Percentiles rank a stretch among this genome's conserved stretches.
Conservation (phyloP, 1,140 invertebrate species). For the Eufriesea mexicana region DNA sequence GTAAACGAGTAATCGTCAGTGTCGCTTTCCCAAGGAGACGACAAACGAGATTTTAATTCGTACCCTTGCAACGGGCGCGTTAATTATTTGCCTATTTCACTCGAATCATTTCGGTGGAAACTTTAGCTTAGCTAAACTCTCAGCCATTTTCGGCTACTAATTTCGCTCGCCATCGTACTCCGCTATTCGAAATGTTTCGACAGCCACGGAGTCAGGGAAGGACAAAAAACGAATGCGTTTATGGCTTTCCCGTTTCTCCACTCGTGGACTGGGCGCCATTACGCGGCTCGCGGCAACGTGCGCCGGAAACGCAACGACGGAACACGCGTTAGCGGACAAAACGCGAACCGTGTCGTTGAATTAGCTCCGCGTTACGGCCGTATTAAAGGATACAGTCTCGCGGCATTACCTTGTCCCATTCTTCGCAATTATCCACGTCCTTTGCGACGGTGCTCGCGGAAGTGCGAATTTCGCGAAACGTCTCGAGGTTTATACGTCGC, state of each 20-base stretch:
- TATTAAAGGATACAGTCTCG: slow-evolving; percentile 13
- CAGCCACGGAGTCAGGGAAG: background rate
- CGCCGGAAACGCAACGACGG: background rate
- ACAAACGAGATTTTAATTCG: too few relatives aligned
- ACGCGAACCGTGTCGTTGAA: slow-evolving; percentile 44
- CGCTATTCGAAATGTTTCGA: background rate
- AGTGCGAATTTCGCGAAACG: slow-evolving; percentile 8
- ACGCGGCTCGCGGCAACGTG: slow-evolving; percentile 20
- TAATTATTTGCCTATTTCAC: too few relatives aligned
- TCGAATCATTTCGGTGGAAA: too few relatives aligned
- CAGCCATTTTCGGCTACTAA: background rate
- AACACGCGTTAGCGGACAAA: slow-evolving; percentile 22
- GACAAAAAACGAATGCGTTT: background rate
- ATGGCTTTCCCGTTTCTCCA: background rate
- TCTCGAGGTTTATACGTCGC: too few relatives aligned
- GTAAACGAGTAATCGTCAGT: too few relatives aligned
- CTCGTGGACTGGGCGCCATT: background rate
- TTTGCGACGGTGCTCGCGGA: background rate
- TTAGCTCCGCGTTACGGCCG: slow-evolving; percentile 32
- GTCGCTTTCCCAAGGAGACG: too few relatives aligned
- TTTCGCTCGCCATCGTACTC: background rate
- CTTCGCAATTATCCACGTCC: slow-evolving; percentile 34
- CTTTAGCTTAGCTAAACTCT: too few relatives aligned
- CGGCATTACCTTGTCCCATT: background rate
- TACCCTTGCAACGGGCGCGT: too few relatives aligned